Evolutionary conservation across 92 coral and sea anemone genomes (phyloP), one percentile per base, ranked within the genome.

Genomic region (Porites rus): DNA sequence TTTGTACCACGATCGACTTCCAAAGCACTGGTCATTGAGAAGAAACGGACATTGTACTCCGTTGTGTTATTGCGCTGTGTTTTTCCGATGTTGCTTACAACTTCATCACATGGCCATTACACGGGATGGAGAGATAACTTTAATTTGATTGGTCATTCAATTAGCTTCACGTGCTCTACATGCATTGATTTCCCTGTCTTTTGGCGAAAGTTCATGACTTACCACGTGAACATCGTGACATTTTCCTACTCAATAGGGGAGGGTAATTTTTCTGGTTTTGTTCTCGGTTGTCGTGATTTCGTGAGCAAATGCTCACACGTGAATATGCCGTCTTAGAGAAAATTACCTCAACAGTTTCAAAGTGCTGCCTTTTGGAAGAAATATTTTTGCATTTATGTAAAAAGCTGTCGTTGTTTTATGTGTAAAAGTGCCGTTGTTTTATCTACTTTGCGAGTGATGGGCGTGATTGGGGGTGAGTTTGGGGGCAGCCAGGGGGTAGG

Each of bases 121-220:
- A 6, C 66, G 85, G 58, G 18, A 20, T 22, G 38, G 14, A 70
- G 22, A 3, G 18, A 20, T 50, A 14, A 17, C 62, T 28, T 73
- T 73, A 83, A 74, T 83, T 74, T 83, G 80, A 83, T 83, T 83
- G 87, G 87, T 83, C 46, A 83, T n/a, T 22, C 56, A 73, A 74
- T 74, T 52, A 62, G 2, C 12, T 83, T 63, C 87, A 83, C 87
- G 87, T 74, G 87, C 18, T 83, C 54, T 24, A 83, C 80, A 76
- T 83, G 87, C 63, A 73, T 73, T 50, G 0, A 22, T 13, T 51
- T 59, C 77, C 1, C n/a, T 0, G 6, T 10, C 9, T 21, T 60
- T 38, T 1, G 20, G 17, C 60, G 20, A 70, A 70, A 58, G 78
- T 14, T 56, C 77, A 10, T 0, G 7, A 1, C n/a, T n/a, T 38